Base-by-base conservation (phyloP, 2,113 vertebrate species). In the Otus sunia region DNA sequence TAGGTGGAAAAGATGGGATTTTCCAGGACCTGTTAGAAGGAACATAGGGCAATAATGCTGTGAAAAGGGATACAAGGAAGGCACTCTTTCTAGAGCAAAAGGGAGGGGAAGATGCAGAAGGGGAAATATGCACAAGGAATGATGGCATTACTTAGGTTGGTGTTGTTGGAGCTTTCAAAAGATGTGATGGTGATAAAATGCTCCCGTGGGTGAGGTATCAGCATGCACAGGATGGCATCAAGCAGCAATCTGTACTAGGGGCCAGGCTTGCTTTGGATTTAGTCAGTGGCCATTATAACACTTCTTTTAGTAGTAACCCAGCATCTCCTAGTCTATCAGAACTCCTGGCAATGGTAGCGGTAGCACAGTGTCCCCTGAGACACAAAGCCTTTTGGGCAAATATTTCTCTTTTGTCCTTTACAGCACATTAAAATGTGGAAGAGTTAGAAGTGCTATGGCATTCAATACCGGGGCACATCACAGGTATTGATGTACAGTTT, bases 91-190 rank as follows among this genome's bases (percentile, higher is more conserved):
- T 29, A 34, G 37, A 68, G 26, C 27, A 84, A 49, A 91, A 84
- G 27, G 2, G 2, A 15, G 9, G 80, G 21, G 56, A 67, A 74
- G 34, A 50, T 63, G 56, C 20, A 20, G 56, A 76, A 68, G 39
- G 22, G 43, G 37, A 49, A 67, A 45, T 0, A 0, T 8, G 36
- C 41, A 62, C 19, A 32, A 32, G 50, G 43, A 69, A 62, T 1
- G 21, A 43, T 60, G 60, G 27, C 12, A 34, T 85, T 36, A 12
- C 19, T 84, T 59, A 32, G 16, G 43, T 0, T 67, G 25, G 52
- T 52, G 36, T 34, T 77, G 22, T 15, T 85, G 91, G 43, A 75
- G 11, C 8, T 41, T 36, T 75, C 59, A 50, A 22, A 50, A 55
- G 41, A 41, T 34, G 30, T 52, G 56, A 74, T 8, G 39, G 60